Base-by-base conservation (phyloP, 2,888 invertebrate genomes). In the Mesodorylaimus sp. region DNA sequence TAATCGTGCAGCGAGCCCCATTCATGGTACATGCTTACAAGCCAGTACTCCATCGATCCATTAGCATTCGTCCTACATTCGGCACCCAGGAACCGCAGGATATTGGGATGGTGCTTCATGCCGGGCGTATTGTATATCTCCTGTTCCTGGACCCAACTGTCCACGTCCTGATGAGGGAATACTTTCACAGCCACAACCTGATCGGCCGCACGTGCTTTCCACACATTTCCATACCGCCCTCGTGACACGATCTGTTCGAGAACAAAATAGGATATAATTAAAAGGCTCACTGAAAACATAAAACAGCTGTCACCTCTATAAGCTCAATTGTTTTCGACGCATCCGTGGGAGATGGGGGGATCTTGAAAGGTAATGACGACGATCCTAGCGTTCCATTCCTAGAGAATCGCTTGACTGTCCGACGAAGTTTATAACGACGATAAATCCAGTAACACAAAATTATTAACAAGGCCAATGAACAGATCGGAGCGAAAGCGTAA, bases 1-100 rank as follows among this genome's bases (percentile, higher is more conserved):
- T 82, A 93, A 71, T 97, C 93, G 64, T 84, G 88, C 2, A 97
- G 74, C 1, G 93, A 93, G 23, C 95, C 93, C 68, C 78, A 76
- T 59, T 83, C 84, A 68, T 93, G 89, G 71, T 84, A 97, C 54
- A 86, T 84, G 10, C 91, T 87, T 49, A 97, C 83, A 42, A 97
- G 77, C 91, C 93, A 95, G 64, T 86, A 84, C 67, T 89, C 87
- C 7, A 13, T 13, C 21, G 41, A 23, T 16, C 21, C 41, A 63
- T n/a, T n/a, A n/a, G n/a, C n/a, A n/a, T 66, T 63, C n/a, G 83
- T 10, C 7, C 84, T 86, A 61, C 89, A 87, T 39, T 85, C 85
- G 10, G 70, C 69, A 2, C 86, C 88, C 59, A 91, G 79, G 64
- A 80, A 95, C 52, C 80, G 79, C 53, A 93, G 73, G 58, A 97